Conservation (phyloP, 1,140 invertebrate genomes). For the Rhyzopertha dominica region DNA sequence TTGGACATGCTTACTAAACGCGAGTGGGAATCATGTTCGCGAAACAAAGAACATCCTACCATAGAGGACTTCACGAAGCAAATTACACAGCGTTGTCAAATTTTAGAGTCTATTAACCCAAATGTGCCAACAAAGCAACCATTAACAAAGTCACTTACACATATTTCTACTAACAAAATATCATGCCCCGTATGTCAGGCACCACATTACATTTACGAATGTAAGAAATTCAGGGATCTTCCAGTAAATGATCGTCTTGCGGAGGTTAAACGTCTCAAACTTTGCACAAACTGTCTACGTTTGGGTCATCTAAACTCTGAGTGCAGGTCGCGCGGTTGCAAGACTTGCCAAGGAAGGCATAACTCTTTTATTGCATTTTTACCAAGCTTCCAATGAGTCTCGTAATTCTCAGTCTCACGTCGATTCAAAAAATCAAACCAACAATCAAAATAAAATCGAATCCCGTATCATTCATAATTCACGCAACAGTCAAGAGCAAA, state of each 20-base stretch:
- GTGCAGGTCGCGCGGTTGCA: no score
- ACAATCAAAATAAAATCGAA: no score
- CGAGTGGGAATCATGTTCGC: constrained; percentile 12
- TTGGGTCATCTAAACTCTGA: constrained; percentile 5
- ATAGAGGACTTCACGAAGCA: constrained; percentile 9
- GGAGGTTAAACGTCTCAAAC: constrained; percentile 10
- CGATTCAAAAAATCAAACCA: no score
- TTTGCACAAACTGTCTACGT: constrained; percentile 16
- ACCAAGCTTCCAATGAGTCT: not conserved
- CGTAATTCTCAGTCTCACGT: not conserved
- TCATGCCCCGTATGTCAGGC: constrained; percentile 1
- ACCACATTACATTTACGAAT: constrained; percentile 4
- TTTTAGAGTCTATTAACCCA: constrained; percentile 9
- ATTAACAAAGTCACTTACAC: not conserved
- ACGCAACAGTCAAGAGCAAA: no score
- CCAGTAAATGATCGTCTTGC: not conserved
- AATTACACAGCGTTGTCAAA: constrained; percentile 12
- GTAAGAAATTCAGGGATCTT: constrained; percentile 10
- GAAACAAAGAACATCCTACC: not conserved
- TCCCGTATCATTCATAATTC: no score
- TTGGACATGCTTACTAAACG: not conserved
- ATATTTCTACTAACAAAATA: constrained; percentile 1
- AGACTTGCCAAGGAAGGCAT: not conserved
- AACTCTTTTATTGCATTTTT: not conserved
- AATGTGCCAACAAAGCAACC: no score